Evolutionary conservation across 64 coral and sea anemone genomes (phyloP), one percentile per base, ranked within the genome.

Genomic region (Montipora capricornis): DNA sequence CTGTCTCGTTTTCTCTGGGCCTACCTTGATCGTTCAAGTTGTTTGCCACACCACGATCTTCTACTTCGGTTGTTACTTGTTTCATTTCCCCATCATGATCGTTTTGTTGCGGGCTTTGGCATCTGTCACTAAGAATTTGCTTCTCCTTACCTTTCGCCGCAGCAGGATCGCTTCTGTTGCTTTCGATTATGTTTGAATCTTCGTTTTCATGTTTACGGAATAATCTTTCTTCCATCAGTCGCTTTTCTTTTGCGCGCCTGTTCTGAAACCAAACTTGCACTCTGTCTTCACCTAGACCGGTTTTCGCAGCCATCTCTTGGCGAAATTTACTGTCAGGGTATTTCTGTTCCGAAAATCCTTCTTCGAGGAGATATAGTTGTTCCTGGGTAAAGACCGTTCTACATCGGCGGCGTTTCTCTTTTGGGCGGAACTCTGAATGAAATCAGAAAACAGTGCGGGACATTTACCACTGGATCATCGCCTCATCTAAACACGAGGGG

Each of bases 261-360:
- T 97, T 97, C 69, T 97, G 96, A 78, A 97, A 97, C 96, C 96
- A 97, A 71, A 97, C 96, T 49, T 97, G 96, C 7, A 97, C 89
- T 58, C 96, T 93, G 68, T 97, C 96, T 50, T 97, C 96, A 44
- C 80, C 88, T 15, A 97, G 73, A 5, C 93, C 96, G 24, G 88
- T 95, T 74, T 92, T 97, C 22, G 61, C 88, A 7, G 96, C 93
- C 26, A 97, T 95, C 20, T 91, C 24, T 20, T 97, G 93, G 1
- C 96, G 96, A 20, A 82, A 90, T 76, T 92, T 97, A 20, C 79
- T 76, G 50, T 97, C 93, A 2, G 96, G 96, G 48, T 94, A 97
- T 75, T 88, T 89, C 9, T 97, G 93, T 66, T 95, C 62, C 19
- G 15, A 24, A 62, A 97, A 97, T n/a, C 92, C 96, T 20, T 78